A percentile compares a stretch with the other conserved stretches of the same genome.
Conservation (phyloP, 2,888 invertebrate genomes). For the Lissocephala sabroskyi region DNA sequence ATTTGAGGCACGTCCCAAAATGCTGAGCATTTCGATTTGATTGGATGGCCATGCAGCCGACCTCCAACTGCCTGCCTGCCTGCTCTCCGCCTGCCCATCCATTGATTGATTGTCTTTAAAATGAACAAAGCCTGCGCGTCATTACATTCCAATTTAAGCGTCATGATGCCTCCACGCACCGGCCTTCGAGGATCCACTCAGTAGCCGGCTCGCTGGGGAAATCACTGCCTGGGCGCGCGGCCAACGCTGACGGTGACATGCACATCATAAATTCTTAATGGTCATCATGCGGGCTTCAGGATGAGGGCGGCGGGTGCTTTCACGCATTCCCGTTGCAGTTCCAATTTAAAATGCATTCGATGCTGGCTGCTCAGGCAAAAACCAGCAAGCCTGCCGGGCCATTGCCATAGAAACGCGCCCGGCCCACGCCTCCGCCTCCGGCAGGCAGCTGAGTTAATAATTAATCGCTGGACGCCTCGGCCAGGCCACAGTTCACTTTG, state of each 20-base stretch:
- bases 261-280: slow-evolving; percentile 60
- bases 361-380: too few species aligned
- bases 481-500: too few species aligned
- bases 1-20: slow-evolving; percentile 9
- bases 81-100: slow-evolving; percentile 1
- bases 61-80: not conserved
- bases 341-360: slow-evolving; percentile 20
- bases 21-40: slow-evolving; percentile 16
- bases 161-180: not conserved
- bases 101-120: slow-evolving; percentile 40
- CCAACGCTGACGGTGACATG: slow-evolving; percentile 29
- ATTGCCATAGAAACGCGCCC: too few species aligned
- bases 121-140: slow-evolving; percentile 15
- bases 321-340: slow-evolving; percentile 13
- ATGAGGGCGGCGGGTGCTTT: slow-evolving; percentile 13
- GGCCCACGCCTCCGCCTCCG: too few species aligned
- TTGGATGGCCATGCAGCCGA: not conserved
- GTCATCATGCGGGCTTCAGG: slow-evolving; percentile 26
- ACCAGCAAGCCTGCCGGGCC: too few species aligned
- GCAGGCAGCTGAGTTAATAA: not conserved
- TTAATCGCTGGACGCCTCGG: too few species aligned
- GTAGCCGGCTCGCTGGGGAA: slow-evolving; percentile 26
- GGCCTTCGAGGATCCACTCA: not conserved
- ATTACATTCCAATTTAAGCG: slow-evolving; percentile 41
- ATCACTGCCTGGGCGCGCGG: slow-evolving; percentile 24